phyloP scores from a whole-genome alignment of 1,140 invertebrate genomes.

The Zelostemma sp. region DNA sequence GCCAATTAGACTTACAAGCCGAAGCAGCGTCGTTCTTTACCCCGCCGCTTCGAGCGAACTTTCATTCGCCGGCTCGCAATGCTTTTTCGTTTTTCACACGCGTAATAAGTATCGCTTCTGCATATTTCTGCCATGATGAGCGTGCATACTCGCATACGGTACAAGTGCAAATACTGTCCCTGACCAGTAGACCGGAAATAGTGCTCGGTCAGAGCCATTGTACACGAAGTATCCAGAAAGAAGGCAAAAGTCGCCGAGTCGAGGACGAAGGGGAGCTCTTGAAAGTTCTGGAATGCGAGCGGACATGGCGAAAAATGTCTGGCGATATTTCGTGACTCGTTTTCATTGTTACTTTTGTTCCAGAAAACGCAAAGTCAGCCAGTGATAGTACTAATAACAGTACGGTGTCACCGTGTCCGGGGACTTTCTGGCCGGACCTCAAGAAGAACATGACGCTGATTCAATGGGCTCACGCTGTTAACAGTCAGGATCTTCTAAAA shows the following conservation, averaged over 20 bases:
- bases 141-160: constrained; percentile 14
- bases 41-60: neutral
- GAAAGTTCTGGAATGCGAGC: neutral
- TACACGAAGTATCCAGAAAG: constrained; percentile 41
- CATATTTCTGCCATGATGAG: constrained; percentile 1
- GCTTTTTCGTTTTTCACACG: neutral
- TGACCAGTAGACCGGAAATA: constrained; percentile 54
- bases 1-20: neutral
- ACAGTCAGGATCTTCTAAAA: constrained; percentile 75
- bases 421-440: constrained; percentile 62
- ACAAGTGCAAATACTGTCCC: constrained; percentile 41
- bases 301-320: neutral
- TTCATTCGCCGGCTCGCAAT: constrained; percentile 7
- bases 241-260: constrained; percentile 6
- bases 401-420: constrained; percentile 25
- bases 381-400: too few species aligned
- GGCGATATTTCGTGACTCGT: neutral
- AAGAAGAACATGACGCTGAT: constrained; percentile 78
- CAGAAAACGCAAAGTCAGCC: constrained; percentile 52
- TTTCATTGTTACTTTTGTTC: constrained; percentile 27
- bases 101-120: constrained; percentile 2
- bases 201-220: constrained; percentile 46
- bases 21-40: constrained; percentile 1
- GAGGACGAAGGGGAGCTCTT: constrained; percentile 16
- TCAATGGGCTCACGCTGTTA: constrained; percentile 88